Base-by-base conservation (phyloP, 1,140 invertebrate genomes). In the Drosophila suzukii region DNA sequence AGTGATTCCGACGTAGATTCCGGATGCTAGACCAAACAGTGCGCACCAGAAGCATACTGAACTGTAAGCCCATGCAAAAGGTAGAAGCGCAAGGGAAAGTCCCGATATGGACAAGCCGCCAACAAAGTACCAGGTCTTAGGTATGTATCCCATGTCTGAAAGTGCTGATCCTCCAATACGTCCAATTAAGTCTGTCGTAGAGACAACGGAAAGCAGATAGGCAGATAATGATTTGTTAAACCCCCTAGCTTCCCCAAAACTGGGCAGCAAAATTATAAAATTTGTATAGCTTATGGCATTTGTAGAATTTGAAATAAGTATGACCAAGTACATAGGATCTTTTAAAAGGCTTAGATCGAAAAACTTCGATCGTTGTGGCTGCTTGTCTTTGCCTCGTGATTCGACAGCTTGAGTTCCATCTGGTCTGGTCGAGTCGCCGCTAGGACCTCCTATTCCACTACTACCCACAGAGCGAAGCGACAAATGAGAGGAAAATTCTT, bases 261-360 rank as follows among this genome's bases (percentile, higher is more conserved):
- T 94, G 4, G 96, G 96, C 13, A 97, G 93, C 3, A 97, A 81
- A 51, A 97, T 97, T 0, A 97, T 95, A 65, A 97, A 97, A 89
- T 97, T 97, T 0, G 96, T 97, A 78, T 97, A 97, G 53, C 96
- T 96, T 46, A 97, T 96, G 3, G 96, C 97, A 70, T 96, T 96
- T 0, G 96, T 97, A 27, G 95, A 96, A 82, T 97, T 97, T 0
- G 96, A 97, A 71, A 97, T 95, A 15, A 97, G 90, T 51, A 97
- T 96, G 4, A 97, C 95, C 41, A 97, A 93, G 84, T 97, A 97
- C 34, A 97, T 94, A 0, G 96, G 96, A 90, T 97, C 96, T 90
- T 94, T 95, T 0, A 97, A 90, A 1, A 97, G 89, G n/a, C 95
- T 94, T 0, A 96, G 85, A 81, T 97, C 96, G 79, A 97, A 96